Conservation (phyloP, 1,140 invertebrate species). For the Macrotrachela quadricornifera region DNA sequence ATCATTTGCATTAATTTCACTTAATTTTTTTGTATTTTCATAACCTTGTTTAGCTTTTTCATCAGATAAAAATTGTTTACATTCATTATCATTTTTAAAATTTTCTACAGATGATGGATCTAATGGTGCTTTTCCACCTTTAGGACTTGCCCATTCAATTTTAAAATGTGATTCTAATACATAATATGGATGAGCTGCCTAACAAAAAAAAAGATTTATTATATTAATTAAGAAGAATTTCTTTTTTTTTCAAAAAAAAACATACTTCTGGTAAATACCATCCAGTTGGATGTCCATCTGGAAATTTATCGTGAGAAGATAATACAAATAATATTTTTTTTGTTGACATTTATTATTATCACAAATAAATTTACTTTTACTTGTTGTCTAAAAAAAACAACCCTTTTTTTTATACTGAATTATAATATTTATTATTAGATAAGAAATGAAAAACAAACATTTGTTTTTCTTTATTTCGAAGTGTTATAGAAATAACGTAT, state of each 20-base stretch:
- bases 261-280: constrained; percentile 17
- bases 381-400: too few species aligned
- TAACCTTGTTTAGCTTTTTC: constrained; percentile 7
- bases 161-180: constrained; percentile 8
- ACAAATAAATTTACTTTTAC: too few species aligned
- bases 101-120: constrained; percentile 12
- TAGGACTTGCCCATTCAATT: constrained; percentile 14
- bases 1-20: constrained; percentile 13
- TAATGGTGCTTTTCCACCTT: constrained; percentile 16
- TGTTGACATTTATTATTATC: too few species aligned
- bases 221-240: too few species aligned
- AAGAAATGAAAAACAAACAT: too few species aligned
- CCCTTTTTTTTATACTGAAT: too few species aligned
- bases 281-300: constrained; percentile 13
- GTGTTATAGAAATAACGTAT: too few species aligned
- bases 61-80: constrained; percentile 12
- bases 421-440: too few species aligned
- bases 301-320: constrained; percentile 11
- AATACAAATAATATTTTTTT: constrained; percentile 13
- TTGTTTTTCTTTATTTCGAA: too few species aligned
- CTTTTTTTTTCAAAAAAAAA: too few species aligned
- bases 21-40: constrained; percentile 11
- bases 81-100: constrained; percentile 13
- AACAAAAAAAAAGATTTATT: too few species aligned
- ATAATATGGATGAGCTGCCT: constrained; percentile 13